Evolutionary conservation across 2,797 vertebrate species (phyloP).

Genomic region (Darevskia nairensis): DNA sequence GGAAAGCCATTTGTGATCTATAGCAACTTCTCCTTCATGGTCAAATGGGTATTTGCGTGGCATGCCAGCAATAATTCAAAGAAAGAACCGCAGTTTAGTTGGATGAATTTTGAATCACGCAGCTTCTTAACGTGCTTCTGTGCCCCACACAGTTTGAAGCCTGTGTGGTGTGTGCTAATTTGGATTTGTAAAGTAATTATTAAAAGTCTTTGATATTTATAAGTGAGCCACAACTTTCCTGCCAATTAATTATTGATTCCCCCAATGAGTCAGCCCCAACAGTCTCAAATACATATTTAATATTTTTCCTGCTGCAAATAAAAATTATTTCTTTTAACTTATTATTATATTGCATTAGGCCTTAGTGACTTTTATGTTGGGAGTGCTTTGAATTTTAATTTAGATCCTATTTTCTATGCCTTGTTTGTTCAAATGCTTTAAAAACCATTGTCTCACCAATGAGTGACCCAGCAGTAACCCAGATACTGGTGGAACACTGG

Average conservation of each 20-base stretch:
- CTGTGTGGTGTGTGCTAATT: slow-evolving; percentile 59
- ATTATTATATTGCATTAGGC: slow-evolving; percentile 40
- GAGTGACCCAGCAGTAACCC: background rate
- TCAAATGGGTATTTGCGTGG: background rate
- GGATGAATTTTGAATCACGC: slow-evolving; percentile 54
- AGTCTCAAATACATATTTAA: slow-evolving; percentile 74
- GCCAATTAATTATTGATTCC: slow-evolving; percentile 77
- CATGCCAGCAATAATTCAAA: slow-evolving; percentile 52
- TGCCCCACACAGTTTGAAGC: slow-evolving; percentile 60
- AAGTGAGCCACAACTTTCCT: slow-evolving; percentile 69
- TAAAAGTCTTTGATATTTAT: slow-evolving; percentile 77
- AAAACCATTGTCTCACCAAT: background rate
- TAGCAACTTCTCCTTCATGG: background rate
- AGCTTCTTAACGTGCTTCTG: slow-evolving; percentile 60
- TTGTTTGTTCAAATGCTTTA: background rate
- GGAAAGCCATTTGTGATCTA: rapidly evolving
- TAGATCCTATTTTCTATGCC: slow-evolving; percentile 5
- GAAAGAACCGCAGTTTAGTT: slow-evolving; percentile 44
- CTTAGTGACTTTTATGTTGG: slow-evolving; percentile 44
- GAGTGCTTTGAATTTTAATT: slow-evolving; percentile 34
- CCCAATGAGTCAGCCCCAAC: slow-evolving; percentile 67
- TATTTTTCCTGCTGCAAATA: slow-evolving; percentile 62
- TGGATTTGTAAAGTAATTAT: slow-evolving; percentile 75
- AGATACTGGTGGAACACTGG: too few relatives aligned
- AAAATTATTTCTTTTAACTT: slow-evolving; percentile 29